Evolutionary conservation across 2,797 vertebrate species (phyloP).

Genomic region (Eulemur albifrons): DNA sequence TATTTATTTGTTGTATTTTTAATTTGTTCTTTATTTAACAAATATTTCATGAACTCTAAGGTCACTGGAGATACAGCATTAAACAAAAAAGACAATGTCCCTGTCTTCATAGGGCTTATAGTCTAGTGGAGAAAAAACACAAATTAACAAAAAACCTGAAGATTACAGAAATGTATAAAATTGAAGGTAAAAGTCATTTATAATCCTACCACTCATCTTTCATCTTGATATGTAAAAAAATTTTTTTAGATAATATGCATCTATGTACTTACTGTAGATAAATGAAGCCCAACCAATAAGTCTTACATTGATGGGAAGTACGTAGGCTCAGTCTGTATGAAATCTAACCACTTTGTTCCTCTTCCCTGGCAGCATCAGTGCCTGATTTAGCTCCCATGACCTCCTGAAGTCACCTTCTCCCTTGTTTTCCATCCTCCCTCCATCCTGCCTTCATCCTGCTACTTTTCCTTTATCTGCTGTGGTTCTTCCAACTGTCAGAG

Average conservation of each 20-base stretch:
- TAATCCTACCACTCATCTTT: neutral
- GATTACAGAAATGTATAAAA: neutral
- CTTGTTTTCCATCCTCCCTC: neutral
- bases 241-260: neutral
- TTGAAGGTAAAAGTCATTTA: neutral
- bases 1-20: neutral
- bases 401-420: neutral
- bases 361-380: neutral
- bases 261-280: neutral
- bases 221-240: neutral
- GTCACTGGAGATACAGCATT: neutral
- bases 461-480: no score
- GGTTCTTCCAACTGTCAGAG: neutral
- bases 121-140: neutral
- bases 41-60: neutral
- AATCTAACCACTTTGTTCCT: neutral
- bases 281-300: neutral
- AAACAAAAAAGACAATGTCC: neutral
- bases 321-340: neutral
- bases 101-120: neutral
- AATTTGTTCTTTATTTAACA: slow-evolving; percentile 21
- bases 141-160: neutral
- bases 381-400: neutral
- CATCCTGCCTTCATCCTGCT: neutral
- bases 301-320: neutral